Percentiles rank a stretch among this genome's conserved stretches.
phyloP scores from a whole-genome alignment of 2,113 vertebrate species.

The Acrocephalus arundinaceus region DNA sequence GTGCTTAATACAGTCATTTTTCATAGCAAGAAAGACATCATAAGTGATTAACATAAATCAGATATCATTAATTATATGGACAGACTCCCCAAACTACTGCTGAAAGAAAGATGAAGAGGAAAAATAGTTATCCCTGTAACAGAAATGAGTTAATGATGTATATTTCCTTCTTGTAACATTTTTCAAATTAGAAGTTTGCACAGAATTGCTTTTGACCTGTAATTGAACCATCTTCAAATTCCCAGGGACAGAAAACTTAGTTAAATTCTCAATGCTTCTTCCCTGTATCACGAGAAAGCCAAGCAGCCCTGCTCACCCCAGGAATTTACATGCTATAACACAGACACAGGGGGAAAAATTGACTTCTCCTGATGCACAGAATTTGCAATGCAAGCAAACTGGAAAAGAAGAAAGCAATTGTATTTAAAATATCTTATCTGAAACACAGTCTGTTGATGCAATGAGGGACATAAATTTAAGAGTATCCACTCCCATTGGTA shows the following conservation, averaged over 20 bases:
- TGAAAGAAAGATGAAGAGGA: conserved; percentile 38
- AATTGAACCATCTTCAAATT: conserved; percentile 25
- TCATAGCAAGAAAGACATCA: conserved; percentile 21
- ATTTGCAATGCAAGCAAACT: neutral
- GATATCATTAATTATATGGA: conserved; percentile 45
- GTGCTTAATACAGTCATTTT: conserved; percentile 22
- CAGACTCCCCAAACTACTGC: conserved; percentile 38
- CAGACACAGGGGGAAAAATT: neutral
- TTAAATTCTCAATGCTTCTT: neutral
- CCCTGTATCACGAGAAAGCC: neutral
- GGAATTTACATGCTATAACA: neutral
- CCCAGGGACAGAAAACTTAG: neutral
- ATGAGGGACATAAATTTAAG: neutral
- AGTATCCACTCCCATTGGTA: neutral
- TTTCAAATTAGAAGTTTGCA: conserved; percentile 29
- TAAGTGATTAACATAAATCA: conserved; percentile 57
- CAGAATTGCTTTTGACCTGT: conserved; percentile 28
- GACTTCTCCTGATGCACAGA: neutral
- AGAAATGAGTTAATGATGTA: conserved; percentile 28
- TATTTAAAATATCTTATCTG: neutral
- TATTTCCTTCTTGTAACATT: conserved; percentile 47
- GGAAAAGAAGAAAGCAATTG: neutral
- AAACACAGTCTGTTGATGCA: neutral
- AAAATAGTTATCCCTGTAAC: neutral
- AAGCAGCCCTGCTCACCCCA: neutral